Conservation (phyloP, 2,888 invertebrate genomes). For the Megalurothrips usitatus region DNA sequence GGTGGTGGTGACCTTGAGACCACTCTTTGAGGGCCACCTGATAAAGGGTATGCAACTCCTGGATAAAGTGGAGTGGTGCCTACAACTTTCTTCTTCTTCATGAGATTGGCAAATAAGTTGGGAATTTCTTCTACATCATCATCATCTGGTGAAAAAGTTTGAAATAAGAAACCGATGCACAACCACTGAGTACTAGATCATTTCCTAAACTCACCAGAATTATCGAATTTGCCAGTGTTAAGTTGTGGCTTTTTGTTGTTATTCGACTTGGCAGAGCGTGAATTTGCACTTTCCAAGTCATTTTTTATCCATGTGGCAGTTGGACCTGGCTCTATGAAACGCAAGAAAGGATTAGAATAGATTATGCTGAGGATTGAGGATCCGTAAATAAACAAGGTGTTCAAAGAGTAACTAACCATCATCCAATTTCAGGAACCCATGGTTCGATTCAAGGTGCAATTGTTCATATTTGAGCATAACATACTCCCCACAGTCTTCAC, state of each 20-base stretch:
- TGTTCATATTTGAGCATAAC: conserved; percentile 66
- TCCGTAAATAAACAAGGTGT: no score
- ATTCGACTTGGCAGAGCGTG: neutral
- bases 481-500: conserved; percentile 61
- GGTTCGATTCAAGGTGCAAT: conserved; percentile 60
- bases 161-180: neutral
- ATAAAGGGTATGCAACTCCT: neutral
- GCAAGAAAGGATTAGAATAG: conserved; percentile 14
- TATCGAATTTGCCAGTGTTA: neutral
- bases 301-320: conserved; percentile 47
- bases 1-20: conserved; percentile 30
- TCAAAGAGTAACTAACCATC: conserved; percentile 47
- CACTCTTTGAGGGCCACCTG: neutral
- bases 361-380: conserved; percentile 13
- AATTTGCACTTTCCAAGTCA: conserved; percentile 31
- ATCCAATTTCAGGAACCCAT: conserved; percentile 58
- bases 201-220: neutral
- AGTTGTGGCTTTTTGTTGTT: neutral
- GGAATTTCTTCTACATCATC: conserved; percentile 27
- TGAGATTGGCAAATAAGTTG: conserved; percentile 4
- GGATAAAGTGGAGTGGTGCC: neutral
- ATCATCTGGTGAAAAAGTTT: neutral
- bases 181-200: neutral
- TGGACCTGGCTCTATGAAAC: conserved; percentile 50
- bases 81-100: conserved; percentile 11